phyloP scores from a whole-genome alignment of 2,113 vertebrate species.

The Lepisosteus osseus region DNA sequence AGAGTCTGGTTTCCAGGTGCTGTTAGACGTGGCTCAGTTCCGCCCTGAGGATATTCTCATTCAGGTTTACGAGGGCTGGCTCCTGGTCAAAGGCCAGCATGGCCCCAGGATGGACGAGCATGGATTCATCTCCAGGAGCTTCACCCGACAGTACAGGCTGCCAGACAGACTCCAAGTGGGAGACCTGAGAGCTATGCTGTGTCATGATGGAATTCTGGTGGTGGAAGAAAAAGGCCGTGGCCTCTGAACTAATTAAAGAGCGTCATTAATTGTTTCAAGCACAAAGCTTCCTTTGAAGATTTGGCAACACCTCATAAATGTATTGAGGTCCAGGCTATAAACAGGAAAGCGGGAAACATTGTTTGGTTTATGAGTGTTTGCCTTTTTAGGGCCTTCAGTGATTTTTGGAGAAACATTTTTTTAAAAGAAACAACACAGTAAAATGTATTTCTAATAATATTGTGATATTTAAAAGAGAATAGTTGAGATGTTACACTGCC shows the following conservation, averaged over 20 bases:
- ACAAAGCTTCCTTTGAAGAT: neutral
- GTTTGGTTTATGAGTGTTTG: too few relatives aligned
- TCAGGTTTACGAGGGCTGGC: conserved; percentile 80
- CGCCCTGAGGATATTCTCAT: conserved; percentile 80
- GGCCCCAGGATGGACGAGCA: conserved; percentile 76
- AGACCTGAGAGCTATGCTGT: conserved; percentile 68
- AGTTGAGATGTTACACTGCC: too few relatives aligned
- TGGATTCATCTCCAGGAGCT: conserved; percentile 70
- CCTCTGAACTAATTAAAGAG: conserved; percentile 4
- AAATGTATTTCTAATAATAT: too few relatives aligned
- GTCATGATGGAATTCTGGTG: conserved; percentile 77
- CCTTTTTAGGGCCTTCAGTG: too few relatives aligned
- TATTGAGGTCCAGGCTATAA: neutral
- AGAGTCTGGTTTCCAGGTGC: conserved; percentile 53
- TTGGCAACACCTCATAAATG: neutral
- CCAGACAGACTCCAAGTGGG: conserved; percentile 60
- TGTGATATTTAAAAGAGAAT: too few relatives aligned
- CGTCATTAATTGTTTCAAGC: neutral
- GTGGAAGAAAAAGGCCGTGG: conserved; percentile 63
- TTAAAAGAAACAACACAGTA: too few relatives aligned
- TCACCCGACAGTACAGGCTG: conserved; percentile 72
- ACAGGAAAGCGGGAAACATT: too few relatives aligned
- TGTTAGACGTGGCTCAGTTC: conserved; percentile 80
- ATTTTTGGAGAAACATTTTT: too few relatives aligned
- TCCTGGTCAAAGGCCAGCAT: conserved; percentile 72